Conservation (phyloP, 1,140 invertebrate genomes). For the Leptonema lineaticorne region DNA sequence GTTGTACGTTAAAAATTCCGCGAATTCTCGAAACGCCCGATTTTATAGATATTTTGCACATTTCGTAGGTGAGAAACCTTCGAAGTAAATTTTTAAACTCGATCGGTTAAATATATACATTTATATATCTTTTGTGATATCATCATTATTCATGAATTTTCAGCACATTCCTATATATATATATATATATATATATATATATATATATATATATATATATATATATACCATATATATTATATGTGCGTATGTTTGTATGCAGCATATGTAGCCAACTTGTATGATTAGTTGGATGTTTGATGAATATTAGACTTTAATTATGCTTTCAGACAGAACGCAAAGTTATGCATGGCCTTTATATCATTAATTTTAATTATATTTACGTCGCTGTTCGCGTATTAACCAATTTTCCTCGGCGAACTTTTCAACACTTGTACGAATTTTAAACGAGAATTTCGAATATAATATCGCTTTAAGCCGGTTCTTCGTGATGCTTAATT, state of each 20-base stretch:
- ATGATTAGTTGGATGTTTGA: constrained; percentile 14
- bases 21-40: too few relatives aligned
- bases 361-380: constrained; percentile 19
- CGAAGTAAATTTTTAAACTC: too few relatives aligned
- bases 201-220: not conserved
- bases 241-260: not conserved
- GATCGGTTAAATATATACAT: too few relatives aligned
- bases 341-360: constrained; percentile 3
- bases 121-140: too few relatives aligned
- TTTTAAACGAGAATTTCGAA: not conserved
- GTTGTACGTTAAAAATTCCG: too few relatives aligned
- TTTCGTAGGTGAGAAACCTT: too few relatives aligned
- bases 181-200: not conserved
- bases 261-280: not conserved
- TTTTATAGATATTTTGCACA: too few relatives aligned
- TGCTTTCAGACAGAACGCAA: not conserved
- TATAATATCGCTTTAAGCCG: too few relatives aligned
- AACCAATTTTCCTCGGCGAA: not conserved
- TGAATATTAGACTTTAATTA: constrained; percentile 18
- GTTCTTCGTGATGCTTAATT: too few relatives aligned
- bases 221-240: not conserved
- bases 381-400: not conserved
- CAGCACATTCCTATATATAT: not conserved
- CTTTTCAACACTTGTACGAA: not conserved
- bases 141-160: not conserved